Percentiles rank a stretch among this genome's conserved stretches.
These are phyloP conservation scores for Hypsibius dujardini DNA, from an alignment of 1,140 invertebrate species.

Conservation along the genomic window DNA sequence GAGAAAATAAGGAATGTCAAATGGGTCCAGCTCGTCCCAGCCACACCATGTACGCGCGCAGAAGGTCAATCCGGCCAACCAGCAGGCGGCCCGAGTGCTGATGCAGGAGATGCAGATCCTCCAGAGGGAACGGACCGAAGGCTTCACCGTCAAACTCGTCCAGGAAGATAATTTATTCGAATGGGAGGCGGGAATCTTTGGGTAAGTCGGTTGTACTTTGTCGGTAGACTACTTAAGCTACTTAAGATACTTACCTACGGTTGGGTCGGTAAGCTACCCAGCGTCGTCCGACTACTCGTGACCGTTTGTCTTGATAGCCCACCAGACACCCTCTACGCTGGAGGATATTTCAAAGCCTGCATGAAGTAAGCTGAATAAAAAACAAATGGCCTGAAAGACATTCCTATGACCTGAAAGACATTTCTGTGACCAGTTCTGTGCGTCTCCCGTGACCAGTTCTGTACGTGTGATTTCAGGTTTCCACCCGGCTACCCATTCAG, in stretches of 20 bases:
- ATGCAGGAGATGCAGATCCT: slow-evolving; percentile 5
- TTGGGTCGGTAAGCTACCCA: too few relatives aligned
- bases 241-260: too few relatives aligned
- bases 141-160: background rate
- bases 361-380: slow-evolving; percentile 51
- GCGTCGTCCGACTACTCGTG: too few relatives aligned
- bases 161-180: slow-evolving; percentile 94
- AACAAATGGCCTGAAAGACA: too few relatives aligned
- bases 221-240: too few relatives aligned
- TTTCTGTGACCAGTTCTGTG: too few relatives aligned
- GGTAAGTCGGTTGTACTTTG: slow-evolving; percentile 29
- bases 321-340: slow-evolving; percentile 93
- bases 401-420: too few relatives aligned
- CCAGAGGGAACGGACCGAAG: background rate
- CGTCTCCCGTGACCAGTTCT: too few relatives aligned
- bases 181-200: slow-evolving; percentile 98
- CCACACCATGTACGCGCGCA: background rate
- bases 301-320: slow-evolving; percentile 36
- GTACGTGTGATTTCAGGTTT: too few relatives aligned
- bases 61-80: background rate
- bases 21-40: too few relatives aligned
- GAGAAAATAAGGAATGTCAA: too few relatives aligned
- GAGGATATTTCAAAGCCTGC: slow-evolving; percentile 87
- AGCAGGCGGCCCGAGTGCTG: background rate
- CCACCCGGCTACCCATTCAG: too few relatives aligned